A percentile compares a stretch with the other conserved stretches of the same genome.
Conservation (phyloP, 1,140 invertebrate genomes). For the Dinoponera quadriceps region DNA sequence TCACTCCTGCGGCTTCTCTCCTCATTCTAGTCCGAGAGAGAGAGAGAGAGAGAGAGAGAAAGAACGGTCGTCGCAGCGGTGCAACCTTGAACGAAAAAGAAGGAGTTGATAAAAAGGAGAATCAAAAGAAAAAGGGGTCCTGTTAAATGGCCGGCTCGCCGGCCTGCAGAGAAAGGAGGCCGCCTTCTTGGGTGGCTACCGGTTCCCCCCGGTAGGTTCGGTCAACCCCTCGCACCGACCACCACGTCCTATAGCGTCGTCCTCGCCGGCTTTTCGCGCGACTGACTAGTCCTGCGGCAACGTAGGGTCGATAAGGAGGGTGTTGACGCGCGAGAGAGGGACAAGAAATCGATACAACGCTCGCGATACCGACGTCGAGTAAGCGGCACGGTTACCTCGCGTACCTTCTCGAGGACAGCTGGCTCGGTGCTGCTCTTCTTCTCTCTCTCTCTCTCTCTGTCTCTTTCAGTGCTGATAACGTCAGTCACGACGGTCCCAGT, state of each 20-base stretch:
- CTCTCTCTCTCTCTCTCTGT: too few species aligned
- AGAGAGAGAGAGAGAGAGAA: too few species aligned
- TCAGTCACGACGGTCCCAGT: background rate
- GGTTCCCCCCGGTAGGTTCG: constrained; percentile 73
- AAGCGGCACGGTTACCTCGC: constrained; percentile 14
- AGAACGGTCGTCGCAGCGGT: constrained; percentile 46
- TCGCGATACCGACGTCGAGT: constrained; percentile 12
- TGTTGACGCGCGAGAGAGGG: background rate
- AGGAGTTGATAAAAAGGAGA: constrained; percentile 30
- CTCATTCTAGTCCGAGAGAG: too few species aligned
- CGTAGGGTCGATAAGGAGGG: constrained; percentile 30
- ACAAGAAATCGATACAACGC: background rate
- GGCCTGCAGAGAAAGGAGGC: constrained; percentile 77
- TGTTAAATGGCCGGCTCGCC: constrained; percentile 75
- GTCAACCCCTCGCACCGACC: constrained; percentile 57
- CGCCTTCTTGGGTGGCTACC: constrained; percentile 83
- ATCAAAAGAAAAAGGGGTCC: constrained; percentile 46
- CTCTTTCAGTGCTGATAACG: constrained; percentile 20
- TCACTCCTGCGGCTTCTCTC: too few species aligned
- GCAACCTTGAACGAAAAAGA: constrained; percentile 73
- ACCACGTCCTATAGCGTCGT: constrained; percentile 14
- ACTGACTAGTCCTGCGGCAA: background rate
- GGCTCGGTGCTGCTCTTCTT: background rate
- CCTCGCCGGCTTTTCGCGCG: constrained; percentile 10
- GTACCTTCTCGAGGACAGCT: background rate